Percentiles rank a stretch among this genome's conserved stretches.
phyloP scores from a whole-genome alignment of 2,797 vertebrate genomes.

The Aphelocoma californica region DNA sequence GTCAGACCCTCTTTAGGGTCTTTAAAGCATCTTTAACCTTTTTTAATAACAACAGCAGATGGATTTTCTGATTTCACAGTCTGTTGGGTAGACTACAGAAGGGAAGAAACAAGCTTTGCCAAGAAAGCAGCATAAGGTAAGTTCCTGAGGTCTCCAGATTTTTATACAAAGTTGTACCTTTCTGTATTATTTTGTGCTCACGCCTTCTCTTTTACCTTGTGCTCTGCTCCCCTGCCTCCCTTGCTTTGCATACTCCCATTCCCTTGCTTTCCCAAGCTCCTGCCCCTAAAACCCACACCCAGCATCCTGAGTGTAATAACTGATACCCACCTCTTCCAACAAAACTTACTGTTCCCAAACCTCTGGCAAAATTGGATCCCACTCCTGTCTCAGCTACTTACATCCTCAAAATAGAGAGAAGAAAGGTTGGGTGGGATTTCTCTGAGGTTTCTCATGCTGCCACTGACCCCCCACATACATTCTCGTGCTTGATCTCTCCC shows the following conservation, averaged over 20 bases:
- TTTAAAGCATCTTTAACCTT: neutral
- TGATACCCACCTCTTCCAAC: neutral
- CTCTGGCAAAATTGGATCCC: neutral
- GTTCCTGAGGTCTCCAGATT: neutral
- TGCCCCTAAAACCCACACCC: neutral
- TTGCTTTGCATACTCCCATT: neutral
- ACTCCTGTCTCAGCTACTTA: neutral
- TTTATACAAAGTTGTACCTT: rapidly evolving
- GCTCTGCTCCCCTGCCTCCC: neutral
- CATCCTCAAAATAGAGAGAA: neutral
- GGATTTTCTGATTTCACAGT: neutral
- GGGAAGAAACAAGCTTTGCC: neutral
- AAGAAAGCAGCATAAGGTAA: neutral
- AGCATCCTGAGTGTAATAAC: neutral
- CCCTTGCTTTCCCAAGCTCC: neutral
- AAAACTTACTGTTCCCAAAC: neutral
- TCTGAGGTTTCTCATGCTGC: neutral
- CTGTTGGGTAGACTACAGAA: neutral
- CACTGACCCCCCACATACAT: neutral
- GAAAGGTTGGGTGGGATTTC: neutral
- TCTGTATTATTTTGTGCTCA: neutral
- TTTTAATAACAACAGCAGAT: neutral
- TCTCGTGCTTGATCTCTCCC: neutral
- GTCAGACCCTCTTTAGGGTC: neutral
- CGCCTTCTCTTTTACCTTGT: neutral